phyloP scores from a whole-genome alignment of 2,113 vertebrate genomes.

The Chlamydotis undulata region DNA sequence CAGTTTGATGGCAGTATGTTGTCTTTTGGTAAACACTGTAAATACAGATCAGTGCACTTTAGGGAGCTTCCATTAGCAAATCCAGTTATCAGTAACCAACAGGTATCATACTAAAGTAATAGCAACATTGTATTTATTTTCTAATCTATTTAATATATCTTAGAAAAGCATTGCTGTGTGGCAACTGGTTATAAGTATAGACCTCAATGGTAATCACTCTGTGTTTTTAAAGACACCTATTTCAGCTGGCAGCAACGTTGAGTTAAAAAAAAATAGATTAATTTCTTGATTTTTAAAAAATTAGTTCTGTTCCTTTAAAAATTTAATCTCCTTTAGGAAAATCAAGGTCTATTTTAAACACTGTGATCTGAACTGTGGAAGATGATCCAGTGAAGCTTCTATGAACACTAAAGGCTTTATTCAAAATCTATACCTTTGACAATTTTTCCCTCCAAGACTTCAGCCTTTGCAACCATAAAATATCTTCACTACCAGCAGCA shows the following conservation, averaged over 20 bases:
- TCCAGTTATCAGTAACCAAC: not conserved
- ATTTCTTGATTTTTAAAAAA: not conserved
- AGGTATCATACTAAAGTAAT: not conserved
- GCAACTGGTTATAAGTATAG: not conserved
- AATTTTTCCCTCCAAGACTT: not conserved
- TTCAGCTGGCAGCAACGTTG: conserved; percentile 23
- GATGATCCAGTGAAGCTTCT: not conserved
- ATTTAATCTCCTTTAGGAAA: conserved; percentile 50
- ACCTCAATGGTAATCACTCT: not conserved
- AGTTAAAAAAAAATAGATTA: conserved; percentile 7
- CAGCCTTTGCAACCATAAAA: not conserved
- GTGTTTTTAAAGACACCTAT: not conserved
- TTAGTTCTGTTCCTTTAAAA: not conserved
- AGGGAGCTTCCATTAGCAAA: not conserved
- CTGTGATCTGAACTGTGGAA: conserved; percentile 17
- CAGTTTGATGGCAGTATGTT: not conserved
- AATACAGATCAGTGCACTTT: not conserved
- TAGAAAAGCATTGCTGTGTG: not conserved
- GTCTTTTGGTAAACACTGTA: not conserved
- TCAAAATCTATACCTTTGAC: not conserved
- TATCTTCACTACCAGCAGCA: not conserved
- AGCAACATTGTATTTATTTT: not conserved
- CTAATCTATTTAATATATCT: not conserved
- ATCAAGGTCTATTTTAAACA: conserved; percentile 27
- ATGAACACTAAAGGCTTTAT: not conserved